These are phyloP conservation scores for Sphenopsis melanotis DNA, from an alignment of 2,797 vertebrate species.

Conservation along the genomic window DNA sequence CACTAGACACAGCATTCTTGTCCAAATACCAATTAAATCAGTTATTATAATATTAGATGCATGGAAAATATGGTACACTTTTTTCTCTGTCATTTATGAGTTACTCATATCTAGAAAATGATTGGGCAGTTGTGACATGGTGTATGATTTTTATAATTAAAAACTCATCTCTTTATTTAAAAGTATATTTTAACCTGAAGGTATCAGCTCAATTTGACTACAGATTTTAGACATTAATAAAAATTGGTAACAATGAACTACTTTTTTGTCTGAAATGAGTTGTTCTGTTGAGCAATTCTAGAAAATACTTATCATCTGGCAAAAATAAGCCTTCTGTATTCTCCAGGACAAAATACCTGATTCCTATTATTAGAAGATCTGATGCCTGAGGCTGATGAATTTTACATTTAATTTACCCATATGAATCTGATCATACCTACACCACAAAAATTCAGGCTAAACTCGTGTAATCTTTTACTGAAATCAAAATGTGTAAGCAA, in stretches of 20 bases:
- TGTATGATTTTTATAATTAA: not conserved
- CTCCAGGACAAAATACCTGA: not conserved
- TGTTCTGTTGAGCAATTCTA: not conserved
- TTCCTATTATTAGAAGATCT: not conserved
- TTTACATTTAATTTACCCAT: not conserved
- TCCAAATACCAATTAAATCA: not conserved
- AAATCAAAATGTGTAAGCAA: not conserved
- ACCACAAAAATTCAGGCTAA: not conserved
- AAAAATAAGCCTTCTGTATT: not conserved
- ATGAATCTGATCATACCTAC: not conserved
- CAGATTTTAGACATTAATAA: not conserved
- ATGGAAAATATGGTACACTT: not conserved
- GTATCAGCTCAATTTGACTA: not conserved
- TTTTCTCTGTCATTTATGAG: not conserved
- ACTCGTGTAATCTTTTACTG: not conserved
- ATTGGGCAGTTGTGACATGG: accelerated
- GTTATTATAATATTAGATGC: not conserved
- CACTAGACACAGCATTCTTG: not conserved
- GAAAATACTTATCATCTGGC: not conserved
- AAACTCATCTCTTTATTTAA: not conserved
- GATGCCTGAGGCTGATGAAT: not conserved
- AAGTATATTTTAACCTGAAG: not conserved
- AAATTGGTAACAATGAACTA: not conserved
- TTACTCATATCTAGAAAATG: not conserved
- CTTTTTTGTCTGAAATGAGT: not conserved